A percentile compares a stretch with the other conserved stretches of the same genome.
Conservation (phyloP, 2,888 invertebrate species). For the Rhamphomyia laevipes region DNA sequence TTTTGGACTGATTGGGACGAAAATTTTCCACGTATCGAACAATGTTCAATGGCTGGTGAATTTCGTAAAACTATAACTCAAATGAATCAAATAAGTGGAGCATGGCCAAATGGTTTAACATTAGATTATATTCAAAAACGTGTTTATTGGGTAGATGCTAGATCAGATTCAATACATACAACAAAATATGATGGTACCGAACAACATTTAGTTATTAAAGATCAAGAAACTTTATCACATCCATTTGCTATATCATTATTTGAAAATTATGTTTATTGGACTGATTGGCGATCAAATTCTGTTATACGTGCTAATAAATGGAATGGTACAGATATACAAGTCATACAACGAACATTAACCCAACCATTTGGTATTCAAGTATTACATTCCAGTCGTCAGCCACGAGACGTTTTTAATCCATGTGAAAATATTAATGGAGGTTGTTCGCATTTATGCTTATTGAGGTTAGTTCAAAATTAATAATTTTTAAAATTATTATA, state of each 20-base stretch:
- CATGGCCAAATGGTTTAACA: conserved; percentile 78
- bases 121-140: conserved; percentile 60
- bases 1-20: conserved; percentile 88
- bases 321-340: conserved; percentile 64
- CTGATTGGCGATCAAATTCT: conserved; percentile 83
- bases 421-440: conserved; percentile 59
- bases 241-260: conserved; percentile 82
- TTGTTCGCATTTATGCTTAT: conserved; percentile 71
- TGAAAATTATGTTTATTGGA: conserved; percentile 84
- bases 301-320: conserved; percentile 82
- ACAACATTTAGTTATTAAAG: conserved; percentile 49
- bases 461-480: conserved; percentile 33
- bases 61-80: conserved; percentile 45
- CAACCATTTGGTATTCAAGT: conserved; percentile 88
- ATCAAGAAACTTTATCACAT: conserved; percentile 66
- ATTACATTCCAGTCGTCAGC: conserved; percentile 64
- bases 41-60: conserved; percentile 67
- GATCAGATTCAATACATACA: conserved; percentile 78
- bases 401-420: conserved; percentile 45
- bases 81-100: conserved; percentile 41
- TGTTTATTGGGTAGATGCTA: conserved; percentile 81
- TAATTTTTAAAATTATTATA: background rate
- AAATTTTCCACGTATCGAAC: conserved; percentile 66
- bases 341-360: conserved; percentile 69
- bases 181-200: conserved; percentile 68